Conservation (phyloP, 1,140 invertebrate genomes). For the Pseudomyrmex gracilis region DNA sequence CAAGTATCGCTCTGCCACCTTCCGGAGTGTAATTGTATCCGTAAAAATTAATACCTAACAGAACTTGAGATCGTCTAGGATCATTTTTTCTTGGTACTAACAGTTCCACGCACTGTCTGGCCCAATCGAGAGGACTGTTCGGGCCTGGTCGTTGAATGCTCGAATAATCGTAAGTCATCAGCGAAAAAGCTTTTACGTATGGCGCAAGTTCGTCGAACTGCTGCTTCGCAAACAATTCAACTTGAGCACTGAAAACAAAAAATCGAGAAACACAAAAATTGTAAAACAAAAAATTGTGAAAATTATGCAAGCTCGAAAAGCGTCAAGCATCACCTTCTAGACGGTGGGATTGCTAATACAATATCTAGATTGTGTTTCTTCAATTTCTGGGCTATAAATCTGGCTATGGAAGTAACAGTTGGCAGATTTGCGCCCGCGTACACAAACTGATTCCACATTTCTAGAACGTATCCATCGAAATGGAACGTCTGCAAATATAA, state of each 20-base stretch:
- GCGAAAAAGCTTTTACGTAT: conserved; percentile 93
- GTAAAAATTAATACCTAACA: conserved; percentile 97
- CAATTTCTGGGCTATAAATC: conserved; percentile 86
- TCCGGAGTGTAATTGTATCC: conserved; percentile 94
- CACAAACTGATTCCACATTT: conserved; percentile 94
- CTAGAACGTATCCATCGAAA: conserved; percentile 95
- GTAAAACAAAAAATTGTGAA: conserved; percentile 9
- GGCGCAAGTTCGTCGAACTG: conserved; percentile 92
- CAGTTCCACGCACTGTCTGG: conserved; percentile 91
- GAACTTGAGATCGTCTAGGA: conserved; percentile 90
- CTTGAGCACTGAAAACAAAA: conserved; percentile 77
- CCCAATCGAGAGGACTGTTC: conserved; percentile 95
- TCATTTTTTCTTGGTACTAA: conserved; percentile 88
- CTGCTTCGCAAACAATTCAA: conserved; percentile 90
- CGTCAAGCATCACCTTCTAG: conserved; percentile 86
- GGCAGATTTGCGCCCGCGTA: conserved; percentile 88
- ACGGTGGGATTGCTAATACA: conserved; percentile 95
- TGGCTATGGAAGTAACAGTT: conserved; percentile 88
- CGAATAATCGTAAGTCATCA: conserved; percentile 98
- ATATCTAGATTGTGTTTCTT: conserved; percentile 87
- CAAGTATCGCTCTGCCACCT: conserved; percentile 92
- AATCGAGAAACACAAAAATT: conserved; percentile 1
- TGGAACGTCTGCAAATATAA: conserved; percentile 84
- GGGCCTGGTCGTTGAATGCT: conserved; percentile 93
- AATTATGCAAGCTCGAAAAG: not conserved